Evolutionary conservation across 1,140 invertebrate genomes (phyloP).

Genomic region (Drosophila pectinifera): DNA sequence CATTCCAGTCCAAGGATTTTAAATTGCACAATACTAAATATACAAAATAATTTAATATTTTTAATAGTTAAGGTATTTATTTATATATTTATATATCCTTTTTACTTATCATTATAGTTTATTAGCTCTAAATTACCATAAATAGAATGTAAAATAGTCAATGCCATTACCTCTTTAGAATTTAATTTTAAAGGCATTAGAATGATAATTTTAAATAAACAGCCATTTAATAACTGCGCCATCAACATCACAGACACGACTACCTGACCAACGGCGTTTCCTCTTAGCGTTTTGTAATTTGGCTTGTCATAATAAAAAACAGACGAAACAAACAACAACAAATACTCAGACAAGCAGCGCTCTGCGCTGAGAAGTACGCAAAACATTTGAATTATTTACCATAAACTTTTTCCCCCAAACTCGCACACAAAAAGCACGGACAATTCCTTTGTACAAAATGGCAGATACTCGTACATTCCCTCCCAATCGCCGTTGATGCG

Average conservation of each 20-base stretch:
- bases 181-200: not conserved
- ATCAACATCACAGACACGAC: not conserved
- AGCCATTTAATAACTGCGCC: not conserved
- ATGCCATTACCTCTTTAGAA: not conserved
- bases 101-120: too few species aligned
- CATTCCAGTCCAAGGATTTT: not conserved
- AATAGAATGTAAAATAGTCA: too few species aligned
- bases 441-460: constrained; percentile 53
- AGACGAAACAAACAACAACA: constrained; percentile 30
- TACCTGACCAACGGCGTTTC: constrained; percentile 3
- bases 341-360: constrained; percentile 20
- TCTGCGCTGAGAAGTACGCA: constrained; percentile 35
- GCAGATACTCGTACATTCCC: constrained; percentile 34
- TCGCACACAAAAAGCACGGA: constrained; percentile 25
- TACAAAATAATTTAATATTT: too few species aligned
- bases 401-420: constrained; percentile 57
- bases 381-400: constrained; percentile 77
- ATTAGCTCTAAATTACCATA: not conserved
- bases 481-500: constrained; percentile 68
- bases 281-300: constrained; percentile 27
- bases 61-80: too few species aligned
- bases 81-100: too few species aligned
- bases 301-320: constrained; percentile 39
- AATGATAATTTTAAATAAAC: constrained; percentile 12
- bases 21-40: not conserved